phyloP scores from a whole-genome alignment of 2,797 vertebrate genomes.

The Benthosema pterotum region DNA sequence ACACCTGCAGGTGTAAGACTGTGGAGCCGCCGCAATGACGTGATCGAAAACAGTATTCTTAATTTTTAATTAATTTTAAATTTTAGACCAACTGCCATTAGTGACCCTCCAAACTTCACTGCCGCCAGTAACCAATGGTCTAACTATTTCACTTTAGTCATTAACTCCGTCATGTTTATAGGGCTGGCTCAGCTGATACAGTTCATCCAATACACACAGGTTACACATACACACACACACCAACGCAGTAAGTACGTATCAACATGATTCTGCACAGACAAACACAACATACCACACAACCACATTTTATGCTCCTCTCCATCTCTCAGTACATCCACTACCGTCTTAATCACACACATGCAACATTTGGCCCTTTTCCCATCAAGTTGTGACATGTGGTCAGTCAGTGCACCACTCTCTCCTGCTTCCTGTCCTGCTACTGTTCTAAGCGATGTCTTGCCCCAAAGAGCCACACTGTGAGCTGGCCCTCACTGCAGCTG shows the following conservation, averaged over 20 bases:
- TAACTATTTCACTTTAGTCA: too few species aligned
- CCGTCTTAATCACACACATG: background rate
- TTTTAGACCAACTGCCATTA: too few species aligned
- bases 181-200: too few species aligned
- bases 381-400: constrained; percentile 17
- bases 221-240: background rate
- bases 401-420: background rate
- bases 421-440: constrained; percentile 24
- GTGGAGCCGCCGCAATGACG: too few species aligned
- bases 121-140: too few species aligned
- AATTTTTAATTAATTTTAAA: too few species aligned
- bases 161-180: too few species aligned
- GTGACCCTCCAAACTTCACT: too few species aligned
- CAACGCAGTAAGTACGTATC: background rate
- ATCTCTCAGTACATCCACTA: background rate
- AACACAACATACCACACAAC: background rate
- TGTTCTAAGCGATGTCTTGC: constrained; percentile 43
- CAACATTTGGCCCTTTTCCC: constrained; percentile 4
- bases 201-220: constrained; percentile 5
- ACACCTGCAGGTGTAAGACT: too few species aligned
- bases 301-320: background rate
- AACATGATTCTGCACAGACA: background rate
- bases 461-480: constrained; percentile 36
- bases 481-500: constrained; percentile 37
- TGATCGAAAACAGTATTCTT: too few species aligned